Percentiles rank a stretch among this genome's conserved stretches.
Evolutionary conservation across 37 sponge, comb jelly and placozoan genomes (phyloP).

Genomic region (Bolinopsis microptera): DNA sequence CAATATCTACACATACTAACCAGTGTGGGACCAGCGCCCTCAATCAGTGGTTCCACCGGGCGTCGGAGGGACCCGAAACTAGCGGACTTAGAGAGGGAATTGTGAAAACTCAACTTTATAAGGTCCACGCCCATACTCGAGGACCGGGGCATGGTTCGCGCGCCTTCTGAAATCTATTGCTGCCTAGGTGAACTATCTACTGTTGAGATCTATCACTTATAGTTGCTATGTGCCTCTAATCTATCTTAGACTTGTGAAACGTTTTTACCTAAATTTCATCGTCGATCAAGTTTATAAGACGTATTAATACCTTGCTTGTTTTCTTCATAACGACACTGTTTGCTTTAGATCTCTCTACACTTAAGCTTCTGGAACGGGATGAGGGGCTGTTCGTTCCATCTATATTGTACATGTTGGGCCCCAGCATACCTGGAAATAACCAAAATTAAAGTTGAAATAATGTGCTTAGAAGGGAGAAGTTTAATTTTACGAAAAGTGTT

Average conservation of each 20-base stretch:
- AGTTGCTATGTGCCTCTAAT: no score
- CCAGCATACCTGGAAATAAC: slow-evolving; percentile 1
- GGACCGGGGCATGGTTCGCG: not conserved
- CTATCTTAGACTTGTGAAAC: no score
- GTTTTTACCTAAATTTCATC: no score
- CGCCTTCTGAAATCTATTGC: not conserved
- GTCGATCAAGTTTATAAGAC: no score
- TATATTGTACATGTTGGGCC: not conserved
- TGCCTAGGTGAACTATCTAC: not conserved
- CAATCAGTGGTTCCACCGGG: not conserved
- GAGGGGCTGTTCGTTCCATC: slow-evolving; percentile 59
- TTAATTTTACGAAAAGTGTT: no score
- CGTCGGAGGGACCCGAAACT: not conserved
- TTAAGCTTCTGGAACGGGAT: slow-evolving; percentile 36
- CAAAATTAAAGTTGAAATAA: no score
- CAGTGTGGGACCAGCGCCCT: not conserved
- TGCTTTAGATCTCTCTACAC: slow-evolving; percentile 45
- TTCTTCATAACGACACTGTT: slow-evolving; percentile 65
- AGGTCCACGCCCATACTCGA: not conserved
- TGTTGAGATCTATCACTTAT: no score
- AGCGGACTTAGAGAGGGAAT: not conserved
- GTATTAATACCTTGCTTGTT: slow-evolving; percentile 65
- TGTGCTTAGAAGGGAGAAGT: no score
- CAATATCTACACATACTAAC: not conserved
- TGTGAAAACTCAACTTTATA: not conserved